A percentile compares a stretch with the other conserved stretches of the same genome.
phyloP scores from a whole-genome alignment of 1,140 invertebrate species.

The Pogonomyrmex barbatus region DNA sequence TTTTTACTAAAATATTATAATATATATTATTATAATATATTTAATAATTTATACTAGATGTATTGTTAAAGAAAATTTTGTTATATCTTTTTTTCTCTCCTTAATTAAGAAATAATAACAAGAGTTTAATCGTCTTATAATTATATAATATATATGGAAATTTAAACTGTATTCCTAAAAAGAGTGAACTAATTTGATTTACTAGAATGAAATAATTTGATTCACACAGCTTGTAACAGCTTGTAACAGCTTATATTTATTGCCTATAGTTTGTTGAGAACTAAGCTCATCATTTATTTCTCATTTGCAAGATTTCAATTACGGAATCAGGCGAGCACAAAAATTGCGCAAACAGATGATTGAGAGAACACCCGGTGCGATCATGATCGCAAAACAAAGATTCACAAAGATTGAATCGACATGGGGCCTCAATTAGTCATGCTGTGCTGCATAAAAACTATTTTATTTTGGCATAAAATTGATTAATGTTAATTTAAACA shows the following conservation, averaged over 20 bases:
- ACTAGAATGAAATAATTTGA: not conserved
- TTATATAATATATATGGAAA: not conserved
- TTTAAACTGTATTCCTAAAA: not conserved
- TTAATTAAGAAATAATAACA: too few species aligned
- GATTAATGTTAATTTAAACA: not conserved
- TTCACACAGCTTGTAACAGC: not conserved
- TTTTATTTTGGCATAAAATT: not conserved
- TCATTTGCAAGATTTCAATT: conserved; percentile 36
- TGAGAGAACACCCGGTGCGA: conserved; percentile 2
- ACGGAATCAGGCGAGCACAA: not conserved
- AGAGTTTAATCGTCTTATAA: too few species aligned
- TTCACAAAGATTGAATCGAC: not conserved
- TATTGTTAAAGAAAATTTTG: not conserved
- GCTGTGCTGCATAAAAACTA: not conserved
- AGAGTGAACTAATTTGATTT: not conserved
- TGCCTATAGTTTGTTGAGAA: not conserved
- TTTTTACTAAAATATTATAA: not conserved
- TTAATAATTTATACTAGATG: not conserved
- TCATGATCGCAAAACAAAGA: conserved; percentile 42
- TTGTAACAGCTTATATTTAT: conserved; percentile 21
- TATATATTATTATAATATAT: too few species aligned
- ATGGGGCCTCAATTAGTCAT: not conserved
- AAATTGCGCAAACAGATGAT: conserved; percentile 26
- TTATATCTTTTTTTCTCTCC: not conserved
- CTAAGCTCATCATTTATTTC: conserved; percentile 39